Conservation (phyloP, 2,888 invertebrate species). For the Mylabris sibirica region DNA sequence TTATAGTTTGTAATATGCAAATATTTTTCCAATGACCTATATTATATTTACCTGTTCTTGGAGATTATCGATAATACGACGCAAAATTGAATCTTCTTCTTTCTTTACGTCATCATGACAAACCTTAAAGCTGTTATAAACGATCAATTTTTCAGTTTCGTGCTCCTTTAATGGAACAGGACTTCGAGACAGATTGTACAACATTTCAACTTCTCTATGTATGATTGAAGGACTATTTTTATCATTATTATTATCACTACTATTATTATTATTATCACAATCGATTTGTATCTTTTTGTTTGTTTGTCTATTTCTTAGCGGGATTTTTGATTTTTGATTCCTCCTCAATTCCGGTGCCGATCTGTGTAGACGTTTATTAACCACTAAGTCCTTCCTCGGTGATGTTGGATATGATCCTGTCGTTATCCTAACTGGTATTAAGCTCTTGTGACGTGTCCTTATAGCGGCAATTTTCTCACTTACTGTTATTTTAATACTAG, state of each 20-base stretch:
- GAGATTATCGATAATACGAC: constrained; percentile 25
- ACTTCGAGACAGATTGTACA: constrained; percentile 74
- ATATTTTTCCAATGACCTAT: constrained; percentile 23
- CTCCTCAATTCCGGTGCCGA: constrained; percentile 50
- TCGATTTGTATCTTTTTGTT: constrained; percentile 6
- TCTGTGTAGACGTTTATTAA: constrained; percentile 48
- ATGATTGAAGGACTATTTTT: constrained; percentile 56
- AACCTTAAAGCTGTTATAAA: constrained; percentile 44
- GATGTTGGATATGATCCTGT: constrained; percentile 53
- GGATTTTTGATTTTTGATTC: constrained; percentile 44
- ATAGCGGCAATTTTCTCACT: constrained; percentile 47
- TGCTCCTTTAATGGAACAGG: constrained; percentile 56
- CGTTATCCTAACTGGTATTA: constrained; percentile 63
- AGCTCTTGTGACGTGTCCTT: constrained; percentile 49
- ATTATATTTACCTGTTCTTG: constrained; percentile 29
- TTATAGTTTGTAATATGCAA: constrained; percentile 20
- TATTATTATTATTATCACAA: constrained; percentile 18
- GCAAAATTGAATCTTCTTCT: constrained; percentile 9
- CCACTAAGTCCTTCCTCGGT: constrained; percentile 58
- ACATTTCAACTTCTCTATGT: constrained; percentile 72
- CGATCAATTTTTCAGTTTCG: constrained; percentile 7
- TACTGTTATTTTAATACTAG: constrained; percentile 46
- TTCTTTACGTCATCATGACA: constrained; percentile 28
- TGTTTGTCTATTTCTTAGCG: constrained; percentile 38
- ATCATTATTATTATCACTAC: constrained; percentile 20